These are phyloP conservation scores for Bubo bubo DNA, from an alignment of 2,113 vertebrate genomes.

Conservation along the genomic window DNA sequence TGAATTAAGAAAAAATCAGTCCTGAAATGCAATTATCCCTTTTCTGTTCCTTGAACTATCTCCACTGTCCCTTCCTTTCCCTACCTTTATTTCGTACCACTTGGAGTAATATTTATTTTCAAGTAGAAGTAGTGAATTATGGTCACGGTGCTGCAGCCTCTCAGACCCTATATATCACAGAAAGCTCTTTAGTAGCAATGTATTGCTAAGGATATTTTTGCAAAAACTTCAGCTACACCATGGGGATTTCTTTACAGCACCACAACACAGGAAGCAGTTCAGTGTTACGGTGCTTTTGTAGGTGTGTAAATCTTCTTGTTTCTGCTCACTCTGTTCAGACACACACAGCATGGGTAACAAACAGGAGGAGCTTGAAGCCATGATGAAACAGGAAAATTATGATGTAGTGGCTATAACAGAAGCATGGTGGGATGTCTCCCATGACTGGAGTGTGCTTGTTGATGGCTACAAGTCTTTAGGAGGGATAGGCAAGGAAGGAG, in stretches of 20 bases:
- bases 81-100: slow-evolving; percentile 27
- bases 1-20: slow-evolving; percentile 43
- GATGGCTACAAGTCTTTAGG: no score
- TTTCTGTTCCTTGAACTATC: not conserved
- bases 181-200: slow-evolving; percentile 24
- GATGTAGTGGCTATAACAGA: no score
- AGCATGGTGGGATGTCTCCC: no score
- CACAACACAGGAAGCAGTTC: not conserved
- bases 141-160: not conserved
- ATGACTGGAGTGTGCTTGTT: no score
- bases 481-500: no score
- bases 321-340: not conserved
- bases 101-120: slow-evolving; percentile 57
- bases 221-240: not conserved
- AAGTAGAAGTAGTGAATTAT: slow-evolving; percentile 41
- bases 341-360: no score
- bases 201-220: slow-evolving; percentile 24
- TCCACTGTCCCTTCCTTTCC: not conserved
- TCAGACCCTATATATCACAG: slow-evolving; percentile 47
- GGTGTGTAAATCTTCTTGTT: not conserved
- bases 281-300: not conserved
- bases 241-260: not conserved
- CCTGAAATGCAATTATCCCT: not conserved
- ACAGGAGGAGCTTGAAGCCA: no score
- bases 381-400: no score